phyloP scores from a whole-genome alignment of 1,140 invertebrate species.

The Brachionus plicatilis region DNA sequence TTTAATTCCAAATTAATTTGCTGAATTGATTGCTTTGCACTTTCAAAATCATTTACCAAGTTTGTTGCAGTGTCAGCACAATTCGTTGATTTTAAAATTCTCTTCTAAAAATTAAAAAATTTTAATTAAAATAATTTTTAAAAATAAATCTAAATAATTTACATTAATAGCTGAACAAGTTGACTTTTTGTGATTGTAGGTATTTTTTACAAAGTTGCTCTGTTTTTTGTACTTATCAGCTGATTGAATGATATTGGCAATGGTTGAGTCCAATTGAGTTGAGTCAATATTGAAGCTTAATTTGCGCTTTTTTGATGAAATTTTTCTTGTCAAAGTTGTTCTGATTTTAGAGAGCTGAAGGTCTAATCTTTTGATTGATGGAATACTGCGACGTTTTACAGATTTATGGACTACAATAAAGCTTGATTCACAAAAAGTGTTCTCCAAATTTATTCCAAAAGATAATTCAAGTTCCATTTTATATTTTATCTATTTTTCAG shows the following conservation, averaged over 20 bases:
- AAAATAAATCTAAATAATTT: not conserved
- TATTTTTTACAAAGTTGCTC: not conserved
- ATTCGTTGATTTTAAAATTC: not conserved
- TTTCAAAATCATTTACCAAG: not conserved
- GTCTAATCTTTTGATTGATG: conserved; percentile 6
- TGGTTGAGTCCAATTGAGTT: not conserved
- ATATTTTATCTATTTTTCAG: too few relatives aligned
- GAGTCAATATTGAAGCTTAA: not conserved
- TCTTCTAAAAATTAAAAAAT: not conserved
- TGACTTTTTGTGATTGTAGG: not conserved
- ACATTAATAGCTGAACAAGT: not conserved
- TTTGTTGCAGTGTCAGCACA: not conserved
- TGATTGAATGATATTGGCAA: not conserved
- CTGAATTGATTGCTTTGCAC: not conserved
- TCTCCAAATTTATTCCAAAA: not conserved
- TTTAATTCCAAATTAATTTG: not conserved
- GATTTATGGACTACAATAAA: not conserved
- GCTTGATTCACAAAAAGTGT: conserved; percentile 15
- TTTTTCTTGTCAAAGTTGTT: not conserved
- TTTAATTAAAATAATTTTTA: not conserved
- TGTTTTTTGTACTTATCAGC: not conserved
- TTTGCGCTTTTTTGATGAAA: not conserved
- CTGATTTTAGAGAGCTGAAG: not conserved
- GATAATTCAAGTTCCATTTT: conserved; percentile 22
- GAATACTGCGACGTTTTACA: not conserved